Evolutionary conservation across 1,140 invertebrate genomes (phyloP).

Genomic region (Cydia splendana): DNA sequence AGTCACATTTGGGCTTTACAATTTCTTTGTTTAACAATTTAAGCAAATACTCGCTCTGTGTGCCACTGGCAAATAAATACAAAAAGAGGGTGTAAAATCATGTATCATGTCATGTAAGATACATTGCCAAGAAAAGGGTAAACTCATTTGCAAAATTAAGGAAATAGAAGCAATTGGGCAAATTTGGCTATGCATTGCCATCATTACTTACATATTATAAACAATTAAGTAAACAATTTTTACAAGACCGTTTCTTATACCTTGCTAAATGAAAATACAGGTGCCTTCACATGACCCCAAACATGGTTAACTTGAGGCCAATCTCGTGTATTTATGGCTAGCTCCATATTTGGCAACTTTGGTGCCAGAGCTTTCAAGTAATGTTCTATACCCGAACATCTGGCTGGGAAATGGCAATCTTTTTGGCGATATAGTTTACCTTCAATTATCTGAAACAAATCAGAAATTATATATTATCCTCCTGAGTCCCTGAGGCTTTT

Average conservation of each 20-base stretch:
- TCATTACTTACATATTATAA: not conserved
- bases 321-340: conserved; percentile 94
- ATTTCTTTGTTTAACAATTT: too few relatives aligned
- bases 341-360: conserved; percentile 90
- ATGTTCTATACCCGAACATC: conserved; percentile 95
- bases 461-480: conserved; percentile 27
- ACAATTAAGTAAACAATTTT: not conserved
- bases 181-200: not conserved
- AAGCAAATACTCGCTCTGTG: too few relatives aligned
- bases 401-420: conserved; percentile 94
- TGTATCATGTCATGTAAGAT: too few relatives aligned
- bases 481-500: too few relatives aligned
- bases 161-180: too few relatives aligned
- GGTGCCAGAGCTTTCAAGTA: conserved; percentile 86
- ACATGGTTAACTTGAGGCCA: conserved; percentile 91
- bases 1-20: too few relatives aligned
- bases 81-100: too few relatives aligned
- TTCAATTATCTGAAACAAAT: conserved; percentile 82
- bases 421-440: conserved; percentile 90
- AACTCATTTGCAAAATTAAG: too few relatives aligned
- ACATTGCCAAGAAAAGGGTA: too few relatives aligned
- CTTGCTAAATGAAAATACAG: conserved; percentile 98
- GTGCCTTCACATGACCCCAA: conserved; percentile 81
- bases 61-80: too few relatives aligned
- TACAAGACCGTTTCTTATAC: conserved; percentile 69